A percentile compares a stretch with the other conserved stretches of the same genome.
phyloP scores from a whole-genome alignment of 53 echinoderm and acorn worm species.

The Antedon mediterranea region DNA sequence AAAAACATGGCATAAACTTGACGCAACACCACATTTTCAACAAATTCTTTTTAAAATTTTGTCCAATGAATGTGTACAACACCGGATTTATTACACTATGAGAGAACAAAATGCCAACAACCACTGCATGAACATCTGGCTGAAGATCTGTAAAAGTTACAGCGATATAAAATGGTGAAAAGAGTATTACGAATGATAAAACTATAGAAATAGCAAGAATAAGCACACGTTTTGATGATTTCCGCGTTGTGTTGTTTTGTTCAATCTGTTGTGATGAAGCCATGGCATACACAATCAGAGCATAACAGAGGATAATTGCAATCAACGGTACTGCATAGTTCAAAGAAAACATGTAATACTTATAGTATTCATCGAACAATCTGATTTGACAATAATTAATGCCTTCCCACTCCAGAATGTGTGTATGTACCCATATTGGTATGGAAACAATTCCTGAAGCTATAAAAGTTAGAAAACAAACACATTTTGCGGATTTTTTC shows the following conservation, averaged over 20 bases:
- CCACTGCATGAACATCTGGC: neutral
- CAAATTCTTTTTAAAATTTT: neutral
- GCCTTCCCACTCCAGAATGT: neutral
- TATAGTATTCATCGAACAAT: no score
- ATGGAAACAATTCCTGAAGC: neutral
- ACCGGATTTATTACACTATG: neutral
- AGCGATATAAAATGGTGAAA: neutral
- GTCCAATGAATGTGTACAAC: neutral
- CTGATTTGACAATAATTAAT: neutral
- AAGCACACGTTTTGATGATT: neutral
- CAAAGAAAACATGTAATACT: no score
- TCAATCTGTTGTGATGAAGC: neutral
- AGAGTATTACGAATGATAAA: neutral
- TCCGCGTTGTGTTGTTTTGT: neutral
- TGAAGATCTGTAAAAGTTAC: neutral
- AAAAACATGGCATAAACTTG: no score
- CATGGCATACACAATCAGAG: neutral
- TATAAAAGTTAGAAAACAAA: neutral
- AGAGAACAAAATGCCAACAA: neutral
- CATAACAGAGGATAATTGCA: neutral
- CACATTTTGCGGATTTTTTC: neutral
- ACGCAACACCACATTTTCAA: no score
- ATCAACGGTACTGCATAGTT: neutral
- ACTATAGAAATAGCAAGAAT: neutral
- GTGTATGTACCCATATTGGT: neutral